A percentile compares a stretch with the other conserved stretches of the same genome.
Conservation (phyloP, 2,113 vertebrate species). For the Pteropus alecto region DNA sequence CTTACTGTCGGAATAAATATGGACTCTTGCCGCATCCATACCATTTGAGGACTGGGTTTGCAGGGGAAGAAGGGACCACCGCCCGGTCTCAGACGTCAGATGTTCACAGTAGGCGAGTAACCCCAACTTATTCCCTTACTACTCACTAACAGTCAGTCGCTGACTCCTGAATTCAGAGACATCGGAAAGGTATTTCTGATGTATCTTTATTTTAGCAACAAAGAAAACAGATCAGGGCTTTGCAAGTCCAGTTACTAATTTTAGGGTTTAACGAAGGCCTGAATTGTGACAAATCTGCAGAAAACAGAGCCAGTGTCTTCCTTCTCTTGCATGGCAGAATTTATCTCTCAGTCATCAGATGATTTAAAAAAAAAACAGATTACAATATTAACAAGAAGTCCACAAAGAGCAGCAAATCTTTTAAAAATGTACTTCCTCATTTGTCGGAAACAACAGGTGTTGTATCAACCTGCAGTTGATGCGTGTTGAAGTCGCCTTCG, state of each 20-base stretch:
- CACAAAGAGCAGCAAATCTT: background rate
- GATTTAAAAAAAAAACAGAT: background rate
- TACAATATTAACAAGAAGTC: background rate
- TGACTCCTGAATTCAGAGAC: background rate
- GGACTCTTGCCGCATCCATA: background rate
- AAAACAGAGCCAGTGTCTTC: background rate
- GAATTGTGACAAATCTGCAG: background rate
- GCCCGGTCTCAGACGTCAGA: background rate
- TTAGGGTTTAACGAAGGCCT: background rate
- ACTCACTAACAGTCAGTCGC: background rate
- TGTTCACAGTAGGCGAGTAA: background rate
- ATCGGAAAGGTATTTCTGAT: background rate
- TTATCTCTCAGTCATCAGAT: background rate
- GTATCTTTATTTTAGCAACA: background rate
- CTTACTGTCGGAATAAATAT: background rate
- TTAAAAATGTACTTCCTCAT: background rate
- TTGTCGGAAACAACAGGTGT: background rate
- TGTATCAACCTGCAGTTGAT: background rate
- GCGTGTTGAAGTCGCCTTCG: background rate
- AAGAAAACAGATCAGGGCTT: background rate
- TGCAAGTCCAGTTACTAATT: background rate
- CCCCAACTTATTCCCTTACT: background rate
- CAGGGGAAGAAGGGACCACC: background rate
- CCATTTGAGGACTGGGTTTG: rapidly evolving
- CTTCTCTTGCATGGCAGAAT: background rate